Base-by-base conservation (phyloP, 2,888 invertebrate genomes). In the Microctonus aethiopoides region DNA sequence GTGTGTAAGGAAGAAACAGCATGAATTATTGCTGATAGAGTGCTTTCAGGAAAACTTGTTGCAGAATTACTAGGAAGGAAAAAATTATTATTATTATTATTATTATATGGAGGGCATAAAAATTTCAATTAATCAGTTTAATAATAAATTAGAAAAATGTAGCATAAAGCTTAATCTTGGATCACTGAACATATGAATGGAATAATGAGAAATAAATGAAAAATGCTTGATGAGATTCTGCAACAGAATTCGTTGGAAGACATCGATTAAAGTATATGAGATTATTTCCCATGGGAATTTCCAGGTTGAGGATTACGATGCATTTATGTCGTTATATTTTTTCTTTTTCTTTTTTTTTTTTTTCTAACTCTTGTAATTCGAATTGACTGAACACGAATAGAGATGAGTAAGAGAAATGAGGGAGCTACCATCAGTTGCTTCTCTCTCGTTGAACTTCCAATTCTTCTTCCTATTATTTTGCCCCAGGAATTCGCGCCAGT, bases 241-340 rank as follows among this genome's bases (percentile, higher is more conserved):
- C 24, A 54, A 22, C 13, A 4, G 10, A 54, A 54, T 54, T 9
- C n/a, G 9, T 1, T 6, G 4, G 10, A 24, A 24, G 13, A 54
- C 5, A 24, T 26, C 54, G 13, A 54, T 24, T 22, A 39, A 61
- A 24, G 36, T 39, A n/a, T 46, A 20, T 16, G 60, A 70, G 70
- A 67, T 73, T 75, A 78, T 79, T 80, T 79, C 79, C 78, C 77
- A 36, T 62, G 77, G 79, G 77, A 72, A 72, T 67, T 74, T 66
- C 71, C 72, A 72, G 77, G 78, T 80, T 76, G 76, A 74, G 78
- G 77, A 80, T 80, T 79, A 80, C 76, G 77, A 78, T 78, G 76
- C 76, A 76, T 77, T 80, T 81, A 79, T 80, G 73, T 76, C 71
- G 73, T 79, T 79, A 20, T 36, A 41, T 11, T 9, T 41, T 22